Percentiles rank a stretch among this genome's conserved stretches.
These are phyloP conservation scores for Halocynthia aurantium DNA, from an alignment of 23 tunicate genomes.

Conservation along the genomic window DNA sequence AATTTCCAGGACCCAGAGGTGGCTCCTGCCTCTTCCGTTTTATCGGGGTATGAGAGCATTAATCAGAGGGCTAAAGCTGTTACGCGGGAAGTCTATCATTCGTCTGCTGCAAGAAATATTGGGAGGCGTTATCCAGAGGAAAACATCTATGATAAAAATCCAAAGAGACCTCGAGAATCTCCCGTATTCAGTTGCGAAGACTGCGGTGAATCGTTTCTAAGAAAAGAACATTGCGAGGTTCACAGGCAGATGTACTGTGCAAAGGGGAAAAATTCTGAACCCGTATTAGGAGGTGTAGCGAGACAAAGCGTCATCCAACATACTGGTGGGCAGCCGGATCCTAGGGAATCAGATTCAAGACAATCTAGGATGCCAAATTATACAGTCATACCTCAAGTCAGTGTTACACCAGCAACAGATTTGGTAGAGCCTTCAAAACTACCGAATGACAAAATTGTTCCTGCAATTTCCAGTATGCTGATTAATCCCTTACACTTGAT, in stretches of 20 bases:
- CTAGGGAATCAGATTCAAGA: background rate
- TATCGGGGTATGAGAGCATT: too few species aligned
- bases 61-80: too few species aligned
- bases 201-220: slow-evolving; percentile 59
- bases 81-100: too few species aligned
- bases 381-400: background rate
- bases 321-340: background rate
- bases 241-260: slow-evolving; percentile 53
- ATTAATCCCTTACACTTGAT: slow-evolving; percentile 12
- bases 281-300: background rate
- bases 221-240: slow-evolving; percentile 50
- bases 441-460: background rate
- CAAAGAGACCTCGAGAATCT: background rate
- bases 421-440: background rate
- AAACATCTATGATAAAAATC: background rate
- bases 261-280: slow-evolving; percentile 12
- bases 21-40: too few species aligned
- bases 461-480: background rate
- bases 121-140: too few species aligned
- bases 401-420: background rate
- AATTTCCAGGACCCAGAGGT: too few species aligned
- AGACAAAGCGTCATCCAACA: slow-evolving; percentile 25
- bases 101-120: too few species aligned
- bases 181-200: slow-evolving; percentile 38
- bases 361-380: background rate